Evolutionary conservation across 1,140 invertebrate species (phyloP), one percentile per base, ranked within the genome.

Genomic region (Eumeta japonica): DNA sequence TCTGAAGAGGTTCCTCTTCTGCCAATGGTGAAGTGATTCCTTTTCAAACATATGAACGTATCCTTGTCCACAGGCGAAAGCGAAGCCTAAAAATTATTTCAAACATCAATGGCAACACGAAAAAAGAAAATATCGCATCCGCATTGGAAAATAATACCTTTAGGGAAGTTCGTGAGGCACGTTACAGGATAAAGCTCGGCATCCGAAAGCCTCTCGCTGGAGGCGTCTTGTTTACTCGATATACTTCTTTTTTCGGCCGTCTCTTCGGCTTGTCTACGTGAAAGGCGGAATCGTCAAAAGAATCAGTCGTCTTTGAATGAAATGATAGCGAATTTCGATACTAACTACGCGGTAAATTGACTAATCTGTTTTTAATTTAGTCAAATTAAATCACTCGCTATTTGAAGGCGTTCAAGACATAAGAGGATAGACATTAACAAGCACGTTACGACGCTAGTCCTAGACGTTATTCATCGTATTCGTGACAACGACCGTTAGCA

Each of bases 21-120:
- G 62, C 54, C 81, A 86, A 43, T 78, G 80, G 45, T 81, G 74
- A 1, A 62, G 74, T 0, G 78, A 78, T 41, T 82, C 79, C 46
- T 81, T 84, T 55, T 87, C 84, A 53, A 83, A 88, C 29, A 87
- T 65, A 15, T 84, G 62, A 0, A 87, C 76, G 13, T 61, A 80
- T n/a, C 83, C 81, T 9, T 54, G 66, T 13, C 80, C 80, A 41
- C 75, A 79, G 0, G 77, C 79, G 48, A 78, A 84, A 0, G 74
- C 79, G 49, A 88, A 84, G 1, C 85, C 84, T 72, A 20, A 28
- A 46, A 49, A 19, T 35, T 34, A n/a, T n/a, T n/a, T n/a, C n/a
- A n/a, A n/a, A n/a, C n/a, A n/a, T n/a, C n/a, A n/a, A n/a, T n/a
- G n/a, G n/a, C n/a, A 41, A 27, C 18, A 28, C 14, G 13, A 19